Evolutionary conservation across 2,888 invertebrate genomes (phyloP), one percentile per base, ranked within the genome.

Genomic region (Lasioglossum pauxillum): DNA sequence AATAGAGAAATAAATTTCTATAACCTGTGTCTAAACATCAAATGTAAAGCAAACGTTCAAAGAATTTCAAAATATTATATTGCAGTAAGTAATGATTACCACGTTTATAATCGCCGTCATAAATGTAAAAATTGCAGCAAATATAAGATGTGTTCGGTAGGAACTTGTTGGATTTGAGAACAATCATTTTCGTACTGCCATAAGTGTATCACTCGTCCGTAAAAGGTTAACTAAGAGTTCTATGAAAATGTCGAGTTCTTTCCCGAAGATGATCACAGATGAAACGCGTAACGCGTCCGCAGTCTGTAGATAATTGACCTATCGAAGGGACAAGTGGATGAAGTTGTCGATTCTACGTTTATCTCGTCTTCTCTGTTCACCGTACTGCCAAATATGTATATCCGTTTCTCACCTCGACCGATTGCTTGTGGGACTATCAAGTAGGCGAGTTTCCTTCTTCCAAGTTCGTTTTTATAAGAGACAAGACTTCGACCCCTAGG

Each of bases 241-340:
- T 57, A 57, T 4, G 57, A 57, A 12, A n/a, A 57, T 4, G 23
- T n/a, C 10, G 57, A 10, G 31, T 16, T 16, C 16, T 64, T 31
- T 31, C 7, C 12, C 31, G 64, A 64, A 31, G 16, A 16, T 64
- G 16, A 16, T 31, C 16, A 31, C 27, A 5, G 4, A 14, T 60
- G 27, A 64, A 64, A 64, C 64, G 16, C 64, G 16, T 64, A 69
- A 31, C 31, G 35, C 35, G 23, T 69, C 67, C 67, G 67, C 35
- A 69, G 67, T 69, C 31, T 53, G 31, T 31, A 19, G 31, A 71
- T 41, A 69, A 69, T 69, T 69, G 35, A 71, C 71, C 38, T 38
- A 74, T 84, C 75, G 87, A 85, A 83, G 77, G 75, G 76, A 74
- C 79, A 53, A 85, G 86, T 73, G 80, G 73, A 72, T 64, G 35